Conservation (phyloP, 2,113 vertebrate species). For the Xyrauchen texanus region DNA sequence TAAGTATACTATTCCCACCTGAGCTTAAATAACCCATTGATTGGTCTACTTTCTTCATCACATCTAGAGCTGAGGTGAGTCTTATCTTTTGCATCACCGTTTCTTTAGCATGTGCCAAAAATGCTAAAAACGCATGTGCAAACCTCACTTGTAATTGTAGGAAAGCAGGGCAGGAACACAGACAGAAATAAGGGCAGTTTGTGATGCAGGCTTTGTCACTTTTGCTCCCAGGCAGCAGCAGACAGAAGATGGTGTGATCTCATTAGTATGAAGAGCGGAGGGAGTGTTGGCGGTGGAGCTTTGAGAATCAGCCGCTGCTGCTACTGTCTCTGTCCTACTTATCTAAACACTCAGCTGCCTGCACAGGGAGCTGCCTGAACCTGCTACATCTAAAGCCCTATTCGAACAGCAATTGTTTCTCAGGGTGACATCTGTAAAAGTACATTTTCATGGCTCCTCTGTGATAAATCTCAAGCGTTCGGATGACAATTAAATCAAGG, state of each 20-base stretch:
- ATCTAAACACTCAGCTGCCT: slow-evolving; percentile 19
- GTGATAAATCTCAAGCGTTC: no score
- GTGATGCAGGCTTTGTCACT: slow-evolving; percentile 22
- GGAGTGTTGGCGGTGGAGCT: slow-evolving; percentile 28
- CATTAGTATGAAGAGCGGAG: slow-evolving; percentile 49
- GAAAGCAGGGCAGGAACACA: slow-evolving; percentile 16
- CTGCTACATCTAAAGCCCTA: slow-evolving; percentile 31
- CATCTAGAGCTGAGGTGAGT: neutral
- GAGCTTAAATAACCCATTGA: no score
- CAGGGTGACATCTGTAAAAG: no score
- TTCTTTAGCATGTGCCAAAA: neutral
- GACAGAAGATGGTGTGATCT: slow-evolving; percentile 42
- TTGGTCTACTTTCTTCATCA: slow-evolving; percentile 24
- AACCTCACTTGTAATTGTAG: slow-evolving; percentile 22
- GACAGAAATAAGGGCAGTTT: slow-evolving; percentile 23
- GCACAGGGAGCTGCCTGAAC: slow-evolving; percentile 36
- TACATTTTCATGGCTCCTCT: no score
- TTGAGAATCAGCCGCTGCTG: slow-evolving; percentile 11
- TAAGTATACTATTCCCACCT: no score
- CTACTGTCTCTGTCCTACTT: slow-evolving; percentile 43
- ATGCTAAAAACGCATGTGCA: slow-evolving; percentile 15
- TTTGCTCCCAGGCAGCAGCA: slow-evolving; percentile 48
- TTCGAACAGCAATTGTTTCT: no score
- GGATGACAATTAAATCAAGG: no score
- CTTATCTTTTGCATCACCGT: neutral